These are phyloP conservation scores for Papilio polyxenes DNA, from an alignment of 1,140 invertebrate genomes.

Conservation along the genomic window DNA sequence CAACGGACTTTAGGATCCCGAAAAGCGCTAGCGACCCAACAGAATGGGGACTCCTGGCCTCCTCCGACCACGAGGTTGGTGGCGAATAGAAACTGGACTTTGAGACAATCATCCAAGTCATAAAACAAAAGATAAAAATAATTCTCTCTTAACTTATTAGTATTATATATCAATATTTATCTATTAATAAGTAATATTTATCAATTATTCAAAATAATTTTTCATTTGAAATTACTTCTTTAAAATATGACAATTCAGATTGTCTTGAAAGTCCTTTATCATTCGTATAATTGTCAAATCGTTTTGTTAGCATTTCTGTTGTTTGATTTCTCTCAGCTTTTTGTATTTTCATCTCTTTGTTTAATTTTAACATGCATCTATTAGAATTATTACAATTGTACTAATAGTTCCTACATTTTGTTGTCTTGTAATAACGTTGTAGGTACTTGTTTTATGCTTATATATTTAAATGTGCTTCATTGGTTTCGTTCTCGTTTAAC, in stretches of 20 bases:
- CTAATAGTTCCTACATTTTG: constrained; percentile 53
- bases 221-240: neutral
- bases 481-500: constrained; percentile 32
- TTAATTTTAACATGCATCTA: constrained; percentile 53
- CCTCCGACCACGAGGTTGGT: constrained; percentile 52
- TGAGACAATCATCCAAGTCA: constrained; percentile 45
- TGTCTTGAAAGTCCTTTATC: constrained; percentile 48
- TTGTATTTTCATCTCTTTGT: constrained; percentile 50
- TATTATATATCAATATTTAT: too few species aligned
- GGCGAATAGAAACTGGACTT: constrained; percentile 40
- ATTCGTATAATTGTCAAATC: constrained; percentile 48
- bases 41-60: constrained; percentile 48
- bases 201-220: neutral
- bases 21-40: constrained; percentile 50
- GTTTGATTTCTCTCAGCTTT: constrained; percentile 47
- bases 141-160: neutral
- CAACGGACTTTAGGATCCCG: constrained; percentile 47
- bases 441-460: constrained; percentile 41
- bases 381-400: constrained; percentile 54
- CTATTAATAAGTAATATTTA: too few species aligned
- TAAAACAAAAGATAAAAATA: constrained; percentile 3
- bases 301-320: constrained; percentile 49
- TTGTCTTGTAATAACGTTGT: constrained; percentile 45
- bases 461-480: constrained; percentile 42
- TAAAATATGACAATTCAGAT: constrained; percentile 25